Base-by-base conservation (phyloP, 2,797 vertebrate species). In the Alauda arvensis region DNA sequence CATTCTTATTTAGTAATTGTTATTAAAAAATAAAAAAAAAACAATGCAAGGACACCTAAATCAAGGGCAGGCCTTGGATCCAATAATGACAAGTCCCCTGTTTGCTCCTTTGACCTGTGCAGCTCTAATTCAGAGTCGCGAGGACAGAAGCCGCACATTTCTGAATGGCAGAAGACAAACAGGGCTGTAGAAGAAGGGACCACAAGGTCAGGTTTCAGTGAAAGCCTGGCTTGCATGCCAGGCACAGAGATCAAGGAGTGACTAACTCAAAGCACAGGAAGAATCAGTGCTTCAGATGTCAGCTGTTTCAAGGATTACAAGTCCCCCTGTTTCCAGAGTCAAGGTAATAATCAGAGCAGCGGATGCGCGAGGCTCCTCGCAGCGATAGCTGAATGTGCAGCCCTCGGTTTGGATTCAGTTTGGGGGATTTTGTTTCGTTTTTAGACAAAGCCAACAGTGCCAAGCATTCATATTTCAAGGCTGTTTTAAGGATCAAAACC, bases 401-500 rank as follows among this genome's bases (percentile, higher is more conserved):
- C 43, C 60, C 89, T 90, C 16, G 0, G 34, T 91, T 81, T 85
- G 70, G 74, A 91, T 93, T 88, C 75, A 17, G 75, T 79, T 89
- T 92, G 85, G 83, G 61, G 81, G 87, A 93, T 85, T 93, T 83
- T 91, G 90, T 93, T 94, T 82, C 86, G 23, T 90, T 92, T 93
- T 71, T 42, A 92, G 90, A 94, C 88, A 94, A 94, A 94, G 89
- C 87, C 74, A 91, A 76, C 46, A 52, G 72, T 0, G 3, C 53
- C 69, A 74, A 85, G 67, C 68, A 93, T 93, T 89, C 89, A 66
- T 48, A 65, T 83, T 85, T 63, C 82, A 86, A 67, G 57, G 48
- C 85, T 79, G 34, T 84, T 96, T 92, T 85, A 94, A 95, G 95
- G 83, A 93, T 85, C 85, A 94, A 96, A 95, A 26, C 43, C 69